These are phyloP conservation scores for Nematolebias whitei DNA, from an alignment of 2,113 vertebrate genomes.

Conservation along the genomic window DNA sequence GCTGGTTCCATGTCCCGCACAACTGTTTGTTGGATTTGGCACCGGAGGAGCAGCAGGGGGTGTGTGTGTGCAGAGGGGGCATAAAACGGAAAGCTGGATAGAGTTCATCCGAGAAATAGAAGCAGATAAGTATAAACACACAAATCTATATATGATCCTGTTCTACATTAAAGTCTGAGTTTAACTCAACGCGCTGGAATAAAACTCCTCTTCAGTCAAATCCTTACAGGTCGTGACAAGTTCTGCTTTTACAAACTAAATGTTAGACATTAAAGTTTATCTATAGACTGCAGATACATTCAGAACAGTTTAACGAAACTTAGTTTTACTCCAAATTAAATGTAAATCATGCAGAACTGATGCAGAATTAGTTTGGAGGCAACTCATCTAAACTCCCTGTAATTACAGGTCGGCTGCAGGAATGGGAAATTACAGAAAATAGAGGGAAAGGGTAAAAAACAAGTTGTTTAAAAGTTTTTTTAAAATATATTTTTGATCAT, in stretches of 20 bases:
- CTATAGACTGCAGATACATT: not conserved
- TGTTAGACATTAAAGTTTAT: not conserved
- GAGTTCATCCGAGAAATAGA: conserved; percentile 47
- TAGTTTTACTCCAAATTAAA: too few relatives aligned
- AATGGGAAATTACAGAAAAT: conserved; percentile 20
- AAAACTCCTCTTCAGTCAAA: conserved; percentile 7
- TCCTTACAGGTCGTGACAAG: conserved; percentile 1
- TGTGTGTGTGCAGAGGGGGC: conserved; percentile 39
- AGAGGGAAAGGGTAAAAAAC: conserved; percentile 10
- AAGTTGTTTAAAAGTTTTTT: conserved; percentile 12
- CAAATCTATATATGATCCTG: conserved; percentile 14
- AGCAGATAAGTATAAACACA: conserved; percentile 28
- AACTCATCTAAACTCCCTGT: not conserved
- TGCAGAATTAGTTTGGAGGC: not conserved
- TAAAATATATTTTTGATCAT: conserved; percentile 19
- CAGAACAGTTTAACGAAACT: too few relatives aligned
- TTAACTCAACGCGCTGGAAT: conserved; percentile 15
- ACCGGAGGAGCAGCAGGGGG: conserved; percentile 7
- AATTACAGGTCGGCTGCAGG: conserved; percentile 40
- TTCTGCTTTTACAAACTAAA: not conserved
- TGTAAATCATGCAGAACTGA: too few relatives aligned
- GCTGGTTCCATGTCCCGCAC: conserved; percentile 37
- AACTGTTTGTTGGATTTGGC: conserved; percentile 65
- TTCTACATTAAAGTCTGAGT: conserved; percentile 4
- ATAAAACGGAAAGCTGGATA: conserved; percentile 43